These are phyloP conservation scores for Xiphophorus couchianus DNA, from an alignment of 2,113 vertebrate genomes.

Conservation along the genomic window DNA sequence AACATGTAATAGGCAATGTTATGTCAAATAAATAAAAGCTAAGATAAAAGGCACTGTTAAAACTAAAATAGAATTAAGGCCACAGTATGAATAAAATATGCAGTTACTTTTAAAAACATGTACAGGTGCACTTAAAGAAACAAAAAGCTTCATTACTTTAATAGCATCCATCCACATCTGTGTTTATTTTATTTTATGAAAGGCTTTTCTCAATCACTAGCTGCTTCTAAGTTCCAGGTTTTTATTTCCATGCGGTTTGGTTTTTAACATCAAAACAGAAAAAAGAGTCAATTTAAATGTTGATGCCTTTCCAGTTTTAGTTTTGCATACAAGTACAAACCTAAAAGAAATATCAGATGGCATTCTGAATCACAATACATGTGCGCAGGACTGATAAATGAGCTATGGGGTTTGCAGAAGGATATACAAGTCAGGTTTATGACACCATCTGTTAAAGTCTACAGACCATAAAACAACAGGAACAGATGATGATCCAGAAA, in stretches of 20 bases:
- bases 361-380: slow-evolving; percentile 4
- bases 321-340: background rate
- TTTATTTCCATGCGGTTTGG: background rate
- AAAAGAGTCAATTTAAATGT: background rate
- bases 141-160: background rate
- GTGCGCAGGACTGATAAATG: slow-evolving; percentile 14
- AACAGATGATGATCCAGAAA: background rate
- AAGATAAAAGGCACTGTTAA: background rate
- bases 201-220: background rate
- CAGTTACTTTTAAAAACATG: background rate
- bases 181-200: background rate
- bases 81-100: background rate
- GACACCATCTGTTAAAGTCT: slow-evolving; percentile 13
- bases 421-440: slow-evolving; percentile 13
- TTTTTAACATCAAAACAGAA: background rate
- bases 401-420: background rate
- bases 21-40: background rate
- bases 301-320: background rate
- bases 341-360: background rate
- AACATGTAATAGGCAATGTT: background rate
- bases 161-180: no score
- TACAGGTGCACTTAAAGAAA: no score
- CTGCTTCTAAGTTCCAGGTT: background rate
- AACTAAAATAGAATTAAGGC: no score
- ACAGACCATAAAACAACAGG: slow-evolving; percentile 23